phyloP scores from a whole-genome alignment of 92 coral and sea anemone genomes.

The Epizoanthus ramosus region DNA sequence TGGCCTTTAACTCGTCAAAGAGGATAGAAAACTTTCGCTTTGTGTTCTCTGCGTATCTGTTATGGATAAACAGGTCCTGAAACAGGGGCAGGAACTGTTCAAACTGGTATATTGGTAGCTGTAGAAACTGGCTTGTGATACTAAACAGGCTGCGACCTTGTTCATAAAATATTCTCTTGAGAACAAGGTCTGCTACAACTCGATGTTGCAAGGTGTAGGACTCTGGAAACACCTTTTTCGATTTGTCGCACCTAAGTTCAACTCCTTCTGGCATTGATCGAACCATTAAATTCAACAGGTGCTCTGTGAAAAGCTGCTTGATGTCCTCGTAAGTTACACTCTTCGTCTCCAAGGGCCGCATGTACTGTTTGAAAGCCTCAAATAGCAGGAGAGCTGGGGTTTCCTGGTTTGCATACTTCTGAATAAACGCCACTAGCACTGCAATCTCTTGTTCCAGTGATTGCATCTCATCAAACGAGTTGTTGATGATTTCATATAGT shows the following conservation, averaged over 20 bases:
- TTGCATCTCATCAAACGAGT: slow-evolving; percentile 67
- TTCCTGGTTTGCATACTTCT: slow-evolving; percentile 71
- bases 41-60: slow-evolving; percentile 46
- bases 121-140: slow-evolving; percentile 63
- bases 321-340: slow-evolving; percentile 73
- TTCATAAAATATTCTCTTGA: slow-evolving; percentile 36
- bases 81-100: slow-evolving; percentile 57
- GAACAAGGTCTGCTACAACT: slow-evolving; percentile 68
- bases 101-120: slow-evolving; percentile 56
- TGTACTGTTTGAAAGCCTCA: slow-evolving; percentile 65
- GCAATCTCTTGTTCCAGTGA: slow-evolving; percentile 71
- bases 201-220: slow-evolving; percentile 79
- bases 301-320: slow-evolving; percentile 69
- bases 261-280: slow-evolving; percentile 49
- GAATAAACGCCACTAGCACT: slow-evolving; percentile 77
- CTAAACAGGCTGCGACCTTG: slow-evolving; percentile 50
- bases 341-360: slow-evolving; percentile 40
- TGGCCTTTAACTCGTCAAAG: slow-evolving; percentile 62
- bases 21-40: slow-evolving; percentile 68
- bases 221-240: slow-evolving; percentile 46
- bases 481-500: slow-evolving; percentile 63
- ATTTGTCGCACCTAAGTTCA: not conserved
- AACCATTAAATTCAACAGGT: slow-evolving; percentile 77
- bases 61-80: slow-evolving; percentile 71
- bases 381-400: slow-evolving; percentile 83